Base-by-base conservation (phyloP, 2,888 invertebrate genomes). In the Pimpla rufipes region DNA sequence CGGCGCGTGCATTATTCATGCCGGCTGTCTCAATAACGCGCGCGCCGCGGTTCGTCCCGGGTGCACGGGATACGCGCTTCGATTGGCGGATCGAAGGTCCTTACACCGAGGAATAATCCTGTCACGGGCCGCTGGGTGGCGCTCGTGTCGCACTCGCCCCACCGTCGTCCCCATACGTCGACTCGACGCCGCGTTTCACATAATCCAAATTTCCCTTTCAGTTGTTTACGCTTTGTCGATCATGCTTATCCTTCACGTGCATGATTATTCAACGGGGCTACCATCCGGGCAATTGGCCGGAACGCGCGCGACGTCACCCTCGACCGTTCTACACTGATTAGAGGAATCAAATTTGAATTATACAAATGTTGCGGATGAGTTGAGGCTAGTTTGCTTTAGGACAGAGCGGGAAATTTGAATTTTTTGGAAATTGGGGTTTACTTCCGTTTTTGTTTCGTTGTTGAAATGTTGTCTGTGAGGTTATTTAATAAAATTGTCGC, bases 1-100 rank as follows among this genome's bases (percentile, higher is more conserved):
- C 73, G 74, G 68, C 37, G 74, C 74, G 68, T 82, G 74, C 78
- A 79, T 82, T 82, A 82, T 82, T 82, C 82, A 82, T 82, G 74
- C 35, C n/a, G 68, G 40, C 78, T 74, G 68, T 78, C 78, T 78
- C 78, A 78, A 82, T 82, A 82, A 82, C 82, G 29, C 16, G 55
- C 23, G 23, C 71, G 23, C 40, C 29, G 73, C 57, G 74, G 42
- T 21, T 47, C 62, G 73, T 45, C 59, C 40, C 50, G 13, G 45
- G 7, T 13, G 45, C 62, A 8, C 42, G n/a, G 18, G 16, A 57
- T 29, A 18, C 35, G 47, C 29, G 71, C 23, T 47, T 59, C 29
- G 64, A 77, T 77, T 70, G 29, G 37, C 55, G 16, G 55, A 62
- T 62, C 62, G 70, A 64, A 79, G 68, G 40, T 47, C 42, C 78